phyloP scores from a whole-genome alignment of 2,888 invertebrate genomes.

The Netelia virgata region DNA sequence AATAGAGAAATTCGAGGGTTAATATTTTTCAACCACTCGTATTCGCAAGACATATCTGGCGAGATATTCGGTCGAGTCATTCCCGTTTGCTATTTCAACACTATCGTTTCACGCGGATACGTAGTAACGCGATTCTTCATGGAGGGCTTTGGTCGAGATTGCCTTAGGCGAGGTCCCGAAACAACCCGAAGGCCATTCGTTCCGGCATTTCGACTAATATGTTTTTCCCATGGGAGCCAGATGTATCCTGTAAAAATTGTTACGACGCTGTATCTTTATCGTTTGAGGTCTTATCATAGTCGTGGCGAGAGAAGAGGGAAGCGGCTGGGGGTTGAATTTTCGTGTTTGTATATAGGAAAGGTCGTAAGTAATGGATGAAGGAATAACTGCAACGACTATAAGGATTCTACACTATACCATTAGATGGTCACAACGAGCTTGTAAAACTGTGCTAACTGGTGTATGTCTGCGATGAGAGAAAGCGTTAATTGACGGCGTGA shows the following conservation, averaged over 20 bases:
- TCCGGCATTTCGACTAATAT: constrained; percentile 44
- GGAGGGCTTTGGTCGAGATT: constrained; percentile 4
- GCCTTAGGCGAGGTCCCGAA: constrained; percentile 27
- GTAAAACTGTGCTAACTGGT: constrained; percentile 2
- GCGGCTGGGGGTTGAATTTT: neutral
- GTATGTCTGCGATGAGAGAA: too few species aligned
- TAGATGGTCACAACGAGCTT: neutral
- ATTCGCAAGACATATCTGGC: too few species aligned
- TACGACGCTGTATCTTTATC: constrained; percentile 35
- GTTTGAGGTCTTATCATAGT: constrained; percentile 33
- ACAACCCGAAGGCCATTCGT: constrained; percentile 16
- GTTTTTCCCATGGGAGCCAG: constrained; percentile 42
- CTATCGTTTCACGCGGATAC: neutral
- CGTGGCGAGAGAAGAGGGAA: neutral
- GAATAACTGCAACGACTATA: neutral
- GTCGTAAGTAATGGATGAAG: neutral
- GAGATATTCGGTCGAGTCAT: neutral
- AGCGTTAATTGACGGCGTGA: too few species aligned
- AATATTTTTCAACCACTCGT: too few species aligned
- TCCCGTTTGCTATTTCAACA: neutral
- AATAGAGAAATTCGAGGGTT: too few species aligned
- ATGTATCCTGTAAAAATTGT: constrained; percentile 15
- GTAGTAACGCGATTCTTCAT: constrained; percentile 18
- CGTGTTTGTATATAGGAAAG: neutral
- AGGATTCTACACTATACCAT: too few species aligned